Conservation (phyloP, 2,797 vertebrate genomes). For the Melanotaenia maccullochi region DNA sequence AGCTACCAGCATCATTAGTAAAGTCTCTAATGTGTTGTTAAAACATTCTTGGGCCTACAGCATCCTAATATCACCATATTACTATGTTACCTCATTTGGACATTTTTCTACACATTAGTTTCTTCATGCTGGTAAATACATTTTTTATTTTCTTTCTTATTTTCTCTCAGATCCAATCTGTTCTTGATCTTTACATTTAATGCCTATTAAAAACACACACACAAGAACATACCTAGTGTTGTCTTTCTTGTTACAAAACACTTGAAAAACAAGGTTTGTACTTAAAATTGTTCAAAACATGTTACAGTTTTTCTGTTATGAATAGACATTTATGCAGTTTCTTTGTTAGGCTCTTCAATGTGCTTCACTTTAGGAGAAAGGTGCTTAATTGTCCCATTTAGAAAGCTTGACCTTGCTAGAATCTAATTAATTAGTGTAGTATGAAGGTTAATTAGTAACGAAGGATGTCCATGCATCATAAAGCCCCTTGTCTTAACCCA, state of each 20-base stretch:
- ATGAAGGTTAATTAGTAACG: constrained; percentile 87
- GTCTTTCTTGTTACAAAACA: background rate
- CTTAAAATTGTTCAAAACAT: background rate
- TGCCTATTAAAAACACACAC: background rate
- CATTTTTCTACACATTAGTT: constrained; percentile 30
- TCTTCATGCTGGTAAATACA: constrained; percentile 8
- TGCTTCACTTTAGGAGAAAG: constrained; percentile 57
- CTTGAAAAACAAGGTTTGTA: background rate
- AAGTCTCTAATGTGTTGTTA: constrained; percentile 69
- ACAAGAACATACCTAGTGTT: background rate
- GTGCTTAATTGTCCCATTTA: constrained; percentile 81
- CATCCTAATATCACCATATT: constrained; percentile 40
- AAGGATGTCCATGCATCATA: constrained; percentile 85
- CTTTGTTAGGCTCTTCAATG: constrained; percentile 54
- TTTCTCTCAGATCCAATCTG: background rate
- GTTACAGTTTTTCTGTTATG: too few relatives aligned
- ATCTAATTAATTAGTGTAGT: constrained; percentile 85
- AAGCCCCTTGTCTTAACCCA: constrained; percentile 81
- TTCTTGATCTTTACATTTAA: background rate
- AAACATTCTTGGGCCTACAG: constrained; percentile 60
- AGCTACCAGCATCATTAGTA: constrained; percentile 64
- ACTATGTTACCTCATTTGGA: constrained; percentile 59
- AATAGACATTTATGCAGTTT: constrained; percentile 6
- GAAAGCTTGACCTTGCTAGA: constrained; percentile 83
- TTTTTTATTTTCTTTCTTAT: constrained; percentile 31